A percentile compares a stretch with the other conserved stretches of the same genome.
phyloP scores from a whole-genome alignment of 2,113 vertebrate genomes.

The Equus quagga region DNA sequence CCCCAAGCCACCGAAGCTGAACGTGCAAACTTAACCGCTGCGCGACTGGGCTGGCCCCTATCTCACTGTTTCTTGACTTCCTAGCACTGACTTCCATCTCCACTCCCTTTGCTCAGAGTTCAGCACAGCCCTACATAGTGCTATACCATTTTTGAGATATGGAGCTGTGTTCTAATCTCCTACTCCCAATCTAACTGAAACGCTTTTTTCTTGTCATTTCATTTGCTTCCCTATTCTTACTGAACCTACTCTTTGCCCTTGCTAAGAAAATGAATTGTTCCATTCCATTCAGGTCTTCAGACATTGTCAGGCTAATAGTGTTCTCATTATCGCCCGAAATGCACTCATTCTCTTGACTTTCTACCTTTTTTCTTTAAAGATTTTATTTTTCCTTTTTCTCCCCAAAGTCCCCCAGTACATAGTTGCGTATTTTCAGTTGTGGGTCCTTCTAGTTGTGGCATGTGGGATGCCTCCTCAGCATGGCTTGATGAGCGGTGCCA shows the following conservation, averaged over 20 bases:
- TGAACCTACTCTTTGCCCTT: background rate
- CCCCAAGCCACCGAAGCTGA: no score
- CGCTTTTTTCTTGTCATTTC: background rate
- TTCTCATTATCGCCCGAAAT: background rate
- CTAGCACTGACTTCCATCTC: background rate
- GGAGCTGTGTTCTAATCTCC: background rate
- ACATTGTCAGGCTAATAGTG: background rate
- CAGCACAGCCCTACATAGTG: background rate
- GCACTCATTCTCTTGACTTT: background rate
- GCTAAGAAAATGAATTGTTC: background rate
- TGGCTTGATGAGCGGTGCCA: no score
- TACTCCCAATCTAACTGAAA: background rate
- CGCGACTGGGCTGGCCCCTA: no score
- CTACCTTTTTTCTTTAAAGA: background rate
- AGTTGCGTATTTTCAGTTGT: no score
- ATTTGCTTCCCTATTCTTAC: background rate
- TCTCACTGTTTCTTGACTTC: background rate
- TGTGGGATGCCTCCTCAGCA: no score
- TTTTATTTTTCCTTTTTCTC: no score
- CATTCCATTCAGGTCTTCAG: background rate
- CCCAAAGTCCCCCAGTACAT: no score
- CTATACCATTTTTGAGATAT: background rate
- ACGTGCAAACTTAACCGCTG: no score
- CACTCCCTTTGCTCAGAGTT: background rate
- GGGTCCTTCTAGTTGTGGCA: no score